Base-by-base conservation (phyloP, 1,140 invertebrate genomes). In the Ceratosolen solmsi region DNA sequence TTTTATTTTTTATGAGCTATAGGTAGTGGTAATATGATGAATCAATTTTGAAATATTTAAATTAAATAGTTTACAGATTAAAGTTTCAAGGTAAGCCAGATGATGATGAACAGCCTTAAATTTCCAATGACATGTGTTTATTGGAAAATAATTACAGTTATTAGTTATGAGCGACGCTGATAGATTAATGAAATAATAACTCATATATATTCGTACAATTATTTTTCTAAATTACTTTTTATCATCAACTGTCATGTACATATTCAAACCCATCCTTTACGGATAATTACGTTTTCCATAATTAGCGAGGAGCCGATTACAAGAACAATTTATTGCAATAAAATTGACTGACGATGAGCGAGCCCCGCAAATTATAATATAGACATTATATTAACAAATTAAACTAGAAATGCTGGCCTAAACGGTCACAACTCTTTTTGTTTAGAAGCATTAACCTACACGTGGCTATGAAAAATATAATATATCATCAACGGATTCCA, bases 11-110 rank as follows among this genome's bases (percentile, higher is more conserved):
- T 15, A 30, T 13, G 70, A 51, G 22, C 38, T 49, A 27, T 49
- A 22, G 30, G 9, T 17, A 17, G 30, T 20, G 30, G 2, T 17
- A 30, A 72, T 30, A 20, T 27, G n/a, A 49, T 27, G 41, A 72
- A 72, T 72, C 25, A 72, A 51, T 72, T 17, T n/a, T 72, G 41
- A 72, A 25, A 20, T 2, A 30, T 7, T 72, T 25, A 72, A 46
- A 72, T 72, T 51, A 51, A 72, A 51, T 49, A 46, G 9, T 72
- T 72, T 72, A 68, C 20, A 49, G 41, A 72, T 71, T 71, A 46
- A 71, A 71, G 8, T 51, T 72, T 72, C 70, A 72, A 72, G 70
- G 70, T 51, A 51, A 72, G 33, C 30, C 9, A 72, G 41, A 72
- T 7, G 46, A 72, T 72, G 20, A n/a, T n/a, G n/a, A 72, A 72